These are phyloP conservation scores for Gambusia affinis DNA, from an alignment of 2,113 vertebrate species.

Conservation along the genomic window DNA sequence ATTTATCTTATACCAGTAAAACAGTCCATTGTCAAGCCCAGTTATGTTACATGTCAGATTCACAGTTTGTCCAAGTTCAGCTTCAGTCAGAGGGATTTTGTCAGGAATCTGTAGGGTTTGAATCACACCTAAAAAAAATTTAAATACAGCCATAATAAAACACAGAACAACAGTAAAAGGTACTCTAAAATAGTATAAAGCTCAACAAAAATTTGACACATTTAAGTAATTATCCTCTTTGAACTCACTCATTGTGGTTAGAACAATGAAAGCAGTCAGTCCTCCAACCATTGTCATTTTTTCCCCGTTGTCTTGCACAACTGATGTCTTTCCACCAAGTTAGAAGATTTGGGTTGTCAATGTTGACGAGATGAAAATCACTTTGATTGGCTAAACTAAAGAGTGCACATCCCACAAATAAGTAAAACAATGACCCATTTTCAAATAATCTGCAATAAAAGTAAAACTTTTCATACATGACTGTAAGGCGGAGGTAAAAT, in stretches of 20 bases:
- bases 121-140: conserved; percentile 17
- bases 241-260: conserved; percentile 43
- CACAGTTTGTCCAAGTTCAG: conserved; percentile 23
- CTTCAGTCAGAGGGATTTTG: conserved; percentile 18
- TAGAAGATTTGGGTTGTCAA: conserved; percentile 16
- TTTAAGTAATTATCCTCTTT: not conserved
- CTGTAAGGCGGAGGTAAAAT: not conserved
- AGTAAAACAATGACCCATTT: conserved; percentile 15
- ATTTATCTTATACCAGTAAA: conserved; percentile 47
- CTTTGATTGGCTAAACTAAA: conserved; percentile 51
- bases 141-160: not conserved
- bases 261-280: conserved; percentile 41
- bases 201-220: not conserved
- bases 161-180: not conserved
- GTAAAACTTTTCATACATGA: not conserved
- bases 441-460: not conserved
- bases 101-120: not conserved
- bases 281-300: not conserved
- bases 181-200: not conserved
- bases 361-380: conserved; percentile 12
- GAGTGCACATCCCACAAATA: conserved; percentile 31
- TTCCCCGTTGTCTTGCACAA: conserved; percentile 15
- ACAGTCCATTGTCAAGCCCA: fast-evolving
- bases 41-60: conserved; percentile 18
- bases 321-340: conserved; percentile 20